These are phyloP conservation scores for Pseudoips prasinana DNA, from an alignment of 2,888 invertebrate genomes.

Conservation along the genomic window DNA sequence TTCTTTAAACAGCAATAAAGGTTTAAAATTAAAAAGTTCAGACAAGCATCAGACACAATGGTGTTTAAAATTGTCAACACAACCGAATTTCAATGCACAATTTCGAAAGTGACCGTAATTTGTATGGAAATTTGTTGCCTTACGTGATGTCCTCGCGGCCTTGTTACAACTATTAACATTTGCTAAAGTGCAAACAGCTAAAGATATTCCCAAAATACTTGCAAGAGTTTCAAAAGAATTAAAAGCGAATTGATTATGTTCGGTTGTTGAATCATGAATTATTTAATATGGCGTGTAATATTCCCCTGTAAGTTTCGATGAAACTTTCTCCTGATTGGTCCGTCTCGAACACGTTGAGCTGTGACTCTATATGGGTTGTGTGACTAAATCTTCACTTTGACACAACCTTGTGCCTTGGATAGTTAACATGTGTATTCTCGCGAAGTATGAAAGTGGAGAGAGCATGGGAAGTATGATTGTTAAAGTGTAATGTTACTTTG, in stretches of 20 bases:
- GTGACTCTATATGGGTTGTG: constrained; percentile 8
- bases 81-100: constrained; percentile 59
- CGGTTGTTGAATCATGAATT: constrained; percentile 7
- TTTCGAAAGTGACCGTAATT: constrained; percentile 77
- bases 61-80: constrained; percentile 50
- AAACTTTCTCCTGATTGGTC: constrained; percentile 18
- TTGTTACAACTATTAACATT: constrained; percentile 63
- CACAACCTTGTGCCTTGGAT: constrained; percentile 10
- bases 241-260: constrained; percentile 6
- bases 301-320: constrained; percentile 8
- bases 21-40: no score
- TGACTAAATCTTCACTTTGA: constrained; percentile 19
- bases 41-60: constrained; percentile 59
- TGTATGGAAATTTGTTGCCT: constrained; percentile 69
- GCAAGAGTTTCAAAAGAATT: neutral
- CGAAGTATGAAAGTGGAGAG: constrained; percentile 20
- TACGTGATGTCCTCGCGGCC: constrained; percentile 63
- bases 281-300: constrained; percentile 13
- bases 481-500: constrained; percentile 2
- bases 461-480: constrained; percentile 22
- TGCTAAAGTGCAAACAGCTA: constrained; percentile 28
- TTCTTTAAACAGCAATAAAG: no score
- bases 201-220: no score
- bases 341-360: neutral
- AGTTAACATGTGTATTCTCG: constrained; percentile 18